Evolutionary conservation across 2,797 vertebrate species (phyloP), one percentile per base, ranked within the genome.

Genomic region (Channa striata): DNA sequence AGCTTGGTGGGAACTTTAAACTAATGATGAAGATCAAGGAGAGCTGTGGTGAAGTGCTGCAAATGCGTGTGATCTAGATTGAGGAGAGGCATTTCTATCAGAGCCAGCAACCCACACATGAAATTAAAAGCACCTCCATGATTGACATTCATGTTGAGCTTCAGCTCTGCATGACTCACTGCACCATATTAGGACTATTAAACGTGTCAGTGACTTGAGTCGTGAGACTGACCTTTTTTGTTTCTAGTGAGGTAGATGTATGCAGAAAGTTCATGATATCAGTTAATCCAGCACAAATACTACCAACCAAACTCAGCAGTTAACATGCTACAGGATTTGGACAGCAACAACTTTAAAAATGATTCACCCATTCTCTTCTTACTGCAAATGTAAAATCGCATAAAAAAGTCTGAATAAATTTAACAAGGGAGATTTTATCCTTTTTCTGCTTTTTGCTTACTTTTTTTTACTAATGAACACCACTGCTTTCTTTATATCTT

Each of bases 211-310:
- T 11, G 51, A 51, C 60, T 49, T 78, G 72, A 87, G 65, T 86
- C 82, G 80, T 74, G 59, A 71, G 17, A 68, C 43, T 76, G 87
- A 88, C 87, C 84, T 90, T 89, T 81, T 67, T 53, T 70, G 57
- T 63, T 63, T 82, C 56, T 68, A 80, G 74, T 8, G 13, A 84
- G 77, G 77, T 46, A 25, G 61, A 70, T 61, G 43, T 19, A 57
- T 40, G 47, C 64, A 58, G 73, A 81, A 69, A n/a, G 30, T 36
- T 60, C 46, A 47, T 74, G 69, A 66, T 40, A 75, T 47, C 37
- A 36, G 65, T 74, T 61, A 65, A 77, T 83, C 59, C 21, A 33
- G 21, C 40, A 30, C 5, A 13, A 51, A 66, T 44, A 59, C 60
- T 68, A n/a, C 63, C 72, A 59, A n/a, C 20, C 25, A 21, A 48